Evolutionary conservation across 2,113 vertebrate genomes (phyloP), one percentile per base, ranked within the genome.

Genomic region (Cacatua alba): DNA sequence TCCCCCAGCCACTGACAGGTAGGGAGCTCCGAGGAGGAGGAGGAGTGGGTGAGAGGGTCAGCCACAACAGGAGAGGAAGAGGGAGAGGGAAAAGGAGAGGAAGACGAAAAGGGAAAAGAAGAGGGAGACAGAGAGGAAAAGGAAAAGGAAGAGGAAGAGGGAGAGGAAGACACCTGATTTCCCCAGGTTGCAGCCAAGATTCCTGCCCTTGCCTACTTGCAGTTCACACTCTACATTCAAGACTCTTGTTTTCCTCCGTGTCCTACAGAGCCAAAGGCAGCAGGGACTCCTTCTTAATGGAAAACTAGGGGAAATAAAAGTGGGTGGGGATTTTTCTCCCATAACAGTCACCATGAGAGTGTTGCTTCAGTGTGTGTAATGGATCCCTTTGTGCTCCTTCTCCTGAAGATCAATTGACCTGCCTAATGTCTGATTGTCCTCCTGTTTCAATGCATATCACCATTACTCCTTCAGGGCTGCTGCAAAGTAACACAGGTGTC

Each of bases 1-100:
- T 59, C 13, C 14, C 17, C 28, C 8, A 0, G 0, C 2, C 2
- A 10, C 11, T 33, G 62, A 57, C 10, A 6, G 26, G 10, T 31
- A 41, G 53, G n/a, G 49, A 77, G 3, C 44, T 11, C 15, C 1
- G 1, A 55, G 18, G 49, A 29, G 28, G 39, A 77, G 25, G 2
- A 37, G 3, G 21, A n/a, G 29, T 15, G 35, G 31, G 25, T 28
- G 13, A 85, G 11, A 74, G 11, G 12, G 9, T 7, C 16, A 57
- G 31, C 10, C 1, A 1, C 12, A 31, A 44, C 19, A 19, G 7
- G 13, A 8, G 55, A 33, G 18, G 39, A 14, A 43, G 41, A 20
- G 5, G 20, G 21, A 8, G 10, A 13, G 11, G 16, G 6, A 4
- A 26, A 17, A 24, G 25, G 7, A 4, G 11, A 4, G 10, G 31